Conservation (phyloP, 2,888 invertebrate species). For the Caenorhabditis sulstoni region DNA sequence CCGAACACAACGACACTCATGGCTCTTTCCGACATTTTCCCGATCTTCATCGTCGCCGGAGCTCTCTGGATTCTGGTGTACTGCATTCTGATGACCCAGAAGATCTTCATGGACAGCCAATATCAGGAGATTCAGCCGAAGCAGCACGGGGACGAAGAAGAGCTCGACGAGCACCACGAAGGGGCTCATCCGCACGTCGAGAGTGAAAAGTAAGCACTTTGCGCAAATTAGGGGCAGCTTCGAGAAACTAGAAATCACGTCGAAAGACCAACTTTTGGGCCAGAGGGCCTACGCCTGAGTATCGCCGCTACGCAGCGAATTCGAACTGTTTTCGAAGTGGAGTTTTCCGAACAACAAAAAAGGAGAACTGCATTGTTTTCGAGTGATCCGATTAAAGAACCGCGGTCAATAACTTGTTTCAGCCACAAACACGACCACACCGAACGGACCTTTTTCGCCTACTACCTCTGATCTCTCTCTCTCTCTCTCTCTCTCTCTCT, state of each 20-base stretch:
- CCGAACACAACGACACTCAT: slow-evolving; percentile 1
- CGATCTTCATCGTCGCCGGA: slow-evolving; percentile 54
- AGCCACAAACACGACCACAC: slow-evolving; percentile 47
- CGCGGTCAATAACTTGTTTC: slow-evolving; percentile 19
- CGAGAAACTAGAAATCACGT: too few species aligned
- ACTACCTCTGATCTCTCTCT: slow-evolving; percentile 33
- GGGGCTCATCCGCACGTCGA: slow-evolving; percentile 11
- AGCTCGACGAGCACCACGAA: slow-evolving; percentile 7
- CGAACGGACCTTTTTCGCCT: slow-evolving; percentile 53
- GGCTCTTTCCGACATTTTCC: slow-evolving; percentile 57
- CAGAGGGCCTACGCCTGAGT: too few species aligned
- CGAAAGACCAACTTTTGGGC: too few species aligned
- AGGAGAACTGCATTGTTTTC: neutral
- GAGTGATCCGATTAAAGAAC: neutral
- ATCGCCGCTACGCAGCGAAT: too few species aligned
- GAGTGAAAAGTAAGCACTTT: slow-evolving; percentile 23
- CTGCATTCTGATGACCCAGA: slow-evolving; percentile 62
- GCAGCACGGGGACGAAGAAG: slow-evolving; percentile 33
- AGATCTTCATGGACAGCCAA: slow-evolving; percentile 51
- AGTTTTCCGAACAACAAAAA: neutral
- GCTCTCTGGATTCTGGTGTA: slow-evolving; percentile 59
- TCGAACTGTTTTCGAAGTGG: too few species aligned
- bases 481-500: neutral
- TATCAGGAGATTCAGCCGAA: slow-evolving; percentile 56
- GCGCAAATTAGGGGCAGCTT: too few species aligned